Evolutionary conservation across 2,888 invertebrate species (phyloP).

Genomic region (Rotaria magnacalcarata): DNA sequence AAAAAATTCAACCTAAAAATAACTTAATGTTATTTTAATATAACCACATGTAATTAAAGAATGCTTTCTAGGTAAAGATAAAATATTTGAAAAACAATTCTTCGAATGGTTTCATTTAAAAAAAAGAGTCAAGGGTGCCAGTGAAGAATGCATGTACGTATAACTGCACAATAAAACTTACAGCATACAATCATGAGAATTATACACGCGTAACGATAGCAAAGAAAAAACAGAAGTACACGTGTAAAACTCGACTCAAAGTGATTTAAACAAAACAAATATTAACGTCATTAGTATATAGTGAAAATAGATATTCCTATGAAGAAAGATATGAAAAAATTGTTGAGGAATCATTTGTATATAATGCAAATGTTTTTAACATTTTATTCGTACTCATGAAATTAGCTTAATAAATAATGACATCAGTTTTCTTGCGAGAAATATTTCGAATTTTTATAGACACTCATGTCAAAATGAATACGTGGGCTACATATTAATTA

Average conservation of each 20-base stretch:
- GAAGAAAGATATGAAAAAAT: not conserved
- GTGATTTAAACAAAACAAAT: not conserved
- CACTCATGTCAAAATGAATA: not conserved
- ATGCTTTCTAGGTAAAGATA: too few species aligned
- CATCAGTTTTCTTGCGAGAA: not conserved
- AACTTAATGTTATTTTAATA: not conserved
- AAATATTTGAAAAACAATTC: too few species aligned
- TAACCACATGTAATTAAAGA: too few species aligned
- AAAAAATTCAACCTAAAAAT: not conserved
- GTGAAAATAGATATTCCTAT: not conserved
- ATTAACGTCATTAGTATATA: not conserved
- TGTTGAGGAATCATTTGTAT: too few species aligned
- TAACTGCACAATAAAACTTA: not conserved
- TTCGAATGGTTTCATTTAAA: too few species aligned
- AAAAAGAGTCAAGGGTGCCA: too few species aligned
- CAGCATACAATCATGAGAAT: not conserved
- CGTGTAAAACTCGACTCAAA: too few species aligned
- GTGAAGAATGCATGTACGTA: too few species aligned
- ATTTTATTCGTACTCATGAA: not conserved
- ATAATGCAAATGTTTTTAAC: not conserved
- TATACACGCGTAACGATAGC: too few species aligned
- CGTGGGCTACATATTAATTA: not conserved
- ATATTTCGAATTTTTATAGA: not conserved
- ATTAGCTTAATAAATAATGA: not conserved
- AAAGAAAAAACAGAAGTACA: too few species aligned